Conservation (phyloP, 2,113 vertebrate species). For the Donacobius atricapilla region DNA sequence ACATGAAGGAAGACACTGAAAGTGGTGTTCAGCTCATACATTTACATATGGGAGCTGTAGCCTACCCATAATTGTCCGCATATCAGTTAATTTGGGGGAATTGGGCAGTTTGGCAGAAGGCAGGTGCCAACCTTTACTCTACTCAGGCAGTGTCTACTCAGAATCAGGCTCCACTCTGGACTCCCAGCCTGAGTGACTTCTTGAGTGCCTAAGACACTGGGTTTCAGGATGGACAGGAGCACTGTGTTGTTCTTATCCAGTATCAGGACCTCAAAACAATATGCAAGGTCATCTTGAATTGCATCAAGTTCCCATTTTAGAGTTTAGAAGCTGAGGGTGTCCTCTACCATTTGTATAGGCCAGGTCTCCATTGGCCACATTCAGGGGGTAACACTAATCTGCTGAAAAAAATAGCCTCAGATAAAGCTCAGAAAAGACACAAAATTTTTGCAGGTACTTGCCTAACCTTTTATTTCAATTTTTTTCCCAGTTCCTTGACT, state of each 20-base stretch:
- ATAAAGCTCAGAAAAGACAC: neutral
- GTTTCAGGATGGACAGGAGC: neutral
- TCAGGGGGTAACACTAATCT: neutral
- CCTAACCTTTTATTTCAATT: neutral
- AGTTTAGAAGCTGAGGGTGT: neutral
- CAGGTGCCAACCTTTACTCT: neutral
- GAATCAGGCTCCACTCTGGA: neutral
- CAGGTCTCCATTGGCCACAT: rapidly evolving
- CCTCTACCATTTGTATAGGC: rapidly evolving
- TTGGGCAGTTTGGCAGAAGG: neutral
- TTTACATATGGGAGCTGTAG: neutral
- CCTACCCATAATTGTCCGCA: neutral
- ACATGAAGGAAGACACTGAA: neutral
- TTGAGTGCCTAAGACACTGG: neutral
- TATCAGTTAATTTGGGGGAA: neutral
- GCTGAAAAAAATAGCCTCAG: neutral
- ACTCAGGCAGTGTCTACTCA: rapidly evolving
- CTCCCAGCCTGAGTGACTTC: neutral
- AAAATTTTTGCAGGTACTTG: neutral
- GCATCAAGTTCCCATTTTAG: neutral
- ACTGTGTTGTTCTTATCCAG: neutral
- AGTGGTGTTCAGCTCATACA: neutral
- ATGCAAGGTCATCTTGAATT: neutral
- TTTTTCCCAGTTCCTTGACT: neutral
- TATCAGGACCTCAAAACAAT: neutral